phyloP scores from a whole-genome alignment of 2,113 vertebrate genomes.

The Saimiri boliviensis region DNA sequence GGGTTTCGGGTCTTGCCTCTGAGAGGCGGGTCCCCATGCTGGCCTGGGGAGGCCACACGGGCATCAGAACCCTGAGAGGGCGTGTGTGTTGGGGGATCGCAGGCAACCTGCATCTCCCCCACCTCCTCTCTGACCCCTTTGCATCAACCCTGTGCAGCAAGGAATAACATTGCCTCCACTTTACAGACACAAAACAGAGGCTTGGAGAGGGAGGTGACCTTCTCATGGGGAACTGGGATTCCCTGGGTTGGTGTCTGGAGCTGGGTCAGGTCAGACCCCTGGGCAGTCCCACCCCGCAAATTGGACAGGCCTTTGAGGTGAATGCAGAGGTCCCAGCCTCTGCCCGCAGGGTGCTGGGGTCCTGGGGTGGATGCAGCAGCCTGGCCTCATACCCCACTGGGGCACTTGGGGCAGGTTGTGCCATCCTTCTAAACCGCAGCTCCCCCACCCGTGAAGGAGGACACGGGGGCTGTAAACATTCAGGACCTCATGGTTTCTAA shows the following conservation, averaged over 20 bases:
- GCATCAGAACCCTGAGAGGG: no score
- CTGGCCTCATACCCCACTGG: background rate
- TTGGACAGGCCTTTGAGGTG: background rate
- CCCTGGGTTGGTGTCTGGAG: background rate
- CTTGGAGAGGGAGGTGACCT: background rate
- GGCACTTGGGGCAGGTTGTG: background rate
- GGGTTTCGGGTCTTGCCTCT: rapidly evolving
- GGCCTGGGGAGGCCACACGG: no score
- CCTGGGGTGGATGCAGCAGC: background rate
- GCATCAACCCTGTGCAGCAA: background rate
- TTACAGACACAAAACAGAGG: background rate
- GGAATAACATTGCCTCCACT: no score
- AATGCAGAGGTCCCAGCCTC: background rate
- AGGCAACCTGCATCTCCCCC: background rate
- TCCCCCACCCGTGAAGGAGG: rapidly evolving
- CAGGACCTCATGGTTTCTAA: rapidly evolving
- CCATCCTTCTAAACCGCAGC: background rate
- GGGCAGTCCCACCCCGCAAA: background rate
- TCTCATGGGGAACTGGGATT: background rate
- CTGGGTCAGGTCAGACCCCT: rapidly evolving
- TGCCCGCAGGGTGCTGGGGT: no score
- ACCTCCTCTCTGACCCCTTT: no score
- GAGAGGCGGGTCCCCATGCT: rapidly evolving
- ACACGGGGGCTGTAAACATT: rapidly evolving
- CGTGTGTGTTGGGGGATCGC: no score